These are phyloP conservation scores for Eulimnadia texana DNA, from an alignment of 1,140 invertebrate genomes.

Conservation along the genomic window DNA sequence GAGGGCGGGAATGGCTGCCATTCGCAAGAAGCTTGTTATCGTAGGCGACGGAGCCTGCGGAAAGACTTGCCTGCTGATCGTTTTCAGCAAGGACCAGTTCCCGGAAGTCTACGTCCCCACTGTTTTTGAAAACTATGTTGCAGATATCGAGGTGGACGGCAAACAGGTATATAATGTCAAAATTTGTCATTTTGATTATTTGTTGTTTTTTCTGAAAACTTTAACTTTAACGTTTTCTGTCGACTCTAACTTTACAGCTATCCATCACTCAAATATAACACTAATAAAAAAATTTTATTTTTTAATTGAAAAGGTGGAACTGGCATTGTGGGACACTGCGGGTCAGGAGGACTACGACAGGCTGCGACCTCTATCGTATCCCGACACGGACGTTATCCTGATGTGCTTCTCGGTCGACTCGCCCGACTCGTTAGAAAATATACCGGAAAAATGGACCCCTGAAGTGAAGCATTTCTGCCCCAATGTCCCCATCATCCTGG, in stretches of 20 bases:
- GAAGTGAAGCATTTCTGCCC: slow-evolving; percentile 97
- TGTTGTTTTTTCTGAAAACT: not conserved
- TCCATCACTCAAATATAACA: too few relatives aligned
- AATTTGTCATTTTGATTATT: too few relatives aligned
- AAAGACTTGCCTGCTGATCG: slow-evolving; percentile 94
- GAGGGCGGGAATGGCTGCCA: slow-evolving; percentile 66
- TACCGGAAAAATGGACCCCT: slow-evolving; percentile 95
- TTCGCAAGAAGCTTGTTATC: slow-evolving; percentile 97
- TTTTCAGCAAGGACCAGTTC: slow-evolving; percentile 97
- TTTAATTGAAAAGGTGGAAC: slow-evolving; percentile 52
- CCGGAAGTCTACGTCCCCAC: slow-evolving; percentile 97
- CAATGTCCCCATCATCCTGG: slow-evolving; percentile 92
- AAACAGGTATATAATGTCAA: slow-evolving; percentile 84
- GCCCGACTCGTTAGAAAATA: slow-evolving; percentile 92
- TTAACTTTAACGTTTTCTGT: too few relatives aligned
- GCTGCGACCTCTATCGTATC: slow-evolving; percentile 87
- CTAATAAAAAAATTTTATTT: too few relatives aligned
- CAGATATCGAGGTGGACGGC: slow-evolving; percentile 91
- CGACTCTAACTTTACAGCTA: too few relatives aligned
- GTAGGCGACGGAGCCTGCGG: slow-evolving; percentile 98
- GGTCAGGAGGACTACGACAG: slow-evolving; percentile 98
- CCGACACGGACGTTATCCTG: slow-evolving; percentile 93
- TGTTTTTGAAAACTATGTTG: slow-evolving; percentile 97
- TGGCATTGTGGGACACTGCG: slow-evolving; percentile 96
- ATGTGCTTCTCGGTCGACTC: slow-evolving; percentile 98